These are phyloP conservation scores for Micrasema longulum DNA, from an alignment of 1,140 invertebrate genomes.

Conservation along the genomic window DNA sequence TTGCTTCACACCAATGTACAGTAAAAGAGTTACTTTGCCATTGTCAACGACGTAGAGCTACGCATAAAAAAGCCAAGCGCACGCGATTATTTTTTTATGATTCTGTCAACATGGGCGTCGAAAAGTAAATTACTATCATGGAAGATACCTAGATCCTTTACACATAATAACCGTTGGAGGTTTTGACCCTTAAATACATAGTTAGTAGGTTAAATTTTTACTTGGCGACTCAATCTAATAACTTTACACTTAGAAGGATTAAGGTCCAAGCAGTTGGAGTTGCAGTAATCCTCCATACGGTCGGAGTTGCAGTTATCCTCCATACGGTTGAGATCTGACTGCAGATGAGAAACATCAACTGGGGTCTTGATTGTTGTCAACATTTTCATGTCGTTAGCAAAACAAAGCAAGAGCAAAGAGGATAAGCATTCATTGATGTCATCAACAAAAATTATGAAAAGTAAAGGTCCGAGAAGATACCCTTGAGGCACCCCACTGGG, in stretches of 20 bases:
- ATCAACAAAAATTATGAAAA: constrained; percentile 17
- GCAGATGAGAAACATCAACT: not conserved
- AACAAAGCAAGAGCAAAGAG: constrained; percentile 39
- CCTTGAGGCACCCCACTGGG: constrained; percentile 15
- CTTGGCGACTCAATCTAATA: not conserved
- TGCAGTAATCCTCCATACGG: not conserved
- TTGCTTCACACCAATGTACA: not conserved
- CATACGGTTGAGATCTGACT: not conserved
- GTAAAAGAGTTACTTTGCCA: not conserved
- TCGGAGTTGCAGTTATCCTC: not conserved
- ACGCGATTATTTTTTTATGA: not conserved
- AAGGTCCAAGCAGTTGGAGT: not conserved
- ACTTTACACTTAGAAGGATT: constrained; percentile 1
- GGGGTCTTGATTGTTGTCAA: constrained; percentile 1
- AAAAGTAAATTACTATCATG: not conserved
- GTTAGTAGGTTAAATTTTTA: not conserved
- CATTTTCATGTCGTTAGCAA: constrained; percentile 53
- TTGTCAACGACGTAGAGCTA: not conserved
- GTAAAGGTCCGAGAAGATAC: constrained; percentile 37
- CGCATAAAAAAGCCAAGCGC: not conserved
- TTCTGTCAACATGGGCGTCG: not conserved
- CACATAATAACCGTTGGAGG: not conserved
- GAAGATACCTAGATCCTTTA: too few species aligned
- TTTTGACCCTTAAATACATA: not conserved
- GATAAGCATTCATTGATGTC: constrained; percentile 46